Evolutionary conservation across 1,140 invertebrate species (phyloP).

Genomic region (Brachionus manjavacas): DNA sequence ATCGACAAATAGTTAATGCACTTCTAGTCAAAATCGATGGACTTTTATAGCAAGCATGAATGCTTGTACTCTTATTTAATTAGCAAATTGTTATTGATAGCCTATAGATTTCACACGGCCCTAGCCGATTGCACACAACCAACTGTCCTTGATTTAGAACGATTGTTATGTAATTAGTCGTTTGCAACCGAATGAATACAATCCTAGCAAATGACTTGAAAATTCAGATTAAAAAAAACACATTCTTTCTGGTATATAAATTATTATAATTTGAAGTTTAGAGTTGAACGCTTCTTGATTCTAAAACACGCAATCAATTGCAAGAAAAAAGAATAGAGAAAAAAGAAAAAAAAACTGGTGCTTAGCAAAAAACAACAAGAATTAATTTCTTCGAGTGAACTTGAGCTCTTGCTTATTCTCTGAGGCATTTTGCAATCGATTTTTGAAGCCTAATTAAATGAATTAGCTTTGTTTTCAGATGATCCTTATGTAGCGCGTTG

Average conservation of each 20-base stretch:
- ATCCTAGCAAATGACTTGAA: background rate
- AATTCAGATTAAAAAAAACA: background rate
- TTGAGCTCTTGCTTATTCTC: background rate
- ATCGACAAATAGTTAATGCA: background rate
- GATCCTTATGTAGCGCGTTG: background rate
- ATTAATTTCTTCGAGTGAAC: background rate
- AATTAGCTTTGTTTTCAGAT: background rate
- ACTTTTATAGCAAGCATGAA: background rate
- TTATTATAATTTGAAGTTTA: background rate
- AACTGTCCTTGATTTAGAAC: background rate
- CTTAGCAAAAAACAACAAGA: background rate
- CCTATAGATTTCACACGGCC: background rate
- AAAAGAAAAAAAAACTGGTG: background rate
- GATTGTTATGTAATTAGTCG: background rate
- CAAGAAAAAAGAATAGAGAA: background rate
- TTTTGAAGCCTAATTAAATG: background rate
- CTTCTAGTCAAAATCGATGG: background rate
- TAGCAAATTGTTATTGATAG: background rate
- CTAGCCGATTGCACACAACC: background rate
- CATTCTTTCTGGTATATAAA: background rate
- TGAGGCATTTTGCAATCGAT: background rate
- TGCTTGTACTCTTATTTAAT: background rate
- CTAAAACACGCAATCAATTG: background rate
- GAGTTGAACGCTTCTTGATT: background rate
- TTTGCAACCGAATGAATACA: background rate